phyloP scores from a whole-genome alignment of 2,888 invertebrate genomes.

The Synanthedon tipuliformis region DNA sequence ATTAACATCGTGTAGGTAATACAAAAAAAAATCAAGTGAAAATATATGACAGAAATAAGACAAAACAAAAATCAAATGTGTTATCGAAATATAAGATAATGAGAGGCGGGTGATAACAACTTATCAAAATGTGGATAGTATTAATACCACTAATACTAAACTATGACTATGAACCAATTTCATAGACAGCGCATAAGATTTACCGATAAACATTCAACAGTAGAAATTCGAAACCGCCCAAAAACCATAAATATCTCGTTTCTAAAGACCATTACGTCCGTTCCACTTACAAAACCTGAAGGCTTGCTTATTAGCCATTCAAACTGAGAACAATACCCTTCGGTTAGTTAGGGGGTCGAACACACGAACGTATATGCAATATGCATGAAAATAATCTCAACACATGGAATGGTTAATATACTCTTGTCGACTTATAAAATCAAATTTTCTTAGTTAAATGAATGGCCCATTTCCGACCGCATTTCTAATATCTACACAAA shows the following conservation, averaged over 20 bases:
- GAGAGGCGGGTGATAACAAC: background rate
- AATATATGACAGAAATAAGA: no score
- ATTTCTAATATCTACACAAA: no score
- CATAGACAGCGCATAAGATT: background rate
- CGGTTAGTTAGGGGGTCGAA: slow-evolving; percentile 49
- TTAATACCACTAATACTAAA: background rate
- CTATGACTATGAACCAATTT: background rate
- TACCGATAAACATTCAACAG: background rate
- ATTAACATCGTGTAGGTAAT: no score
- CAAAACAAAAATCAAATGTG: no score
- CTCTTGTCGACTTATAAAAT: no score
- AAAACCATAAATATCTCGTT: slow-evolving; percentile 35
- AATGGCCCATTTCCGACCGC: no score
- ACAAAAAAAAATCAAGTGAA: no score
- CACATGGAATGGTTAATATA: no score
- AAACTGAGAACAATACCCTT: slow-evolving; percentile 51
- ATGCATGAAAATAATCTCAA: no score
- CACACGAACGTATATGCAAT: slow-evolving; percentile 19
- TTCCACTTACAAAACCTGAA: slow-evolving; percentile 56
- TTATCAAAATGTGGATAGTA: background rate
- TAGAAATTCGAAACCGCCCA: slow-evolving; percentile 16
- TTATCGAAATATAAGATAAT: background rate
- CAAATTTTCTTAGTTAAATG: no score
- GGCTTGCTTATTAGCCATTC: slow-evolving; percentile 50
- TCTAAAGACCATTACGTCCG: slow-evolving; percentile 36